Conservation (phyloP, 2,113 vertebrate genomes). For the Rhinoptilus africanus region DNA sequence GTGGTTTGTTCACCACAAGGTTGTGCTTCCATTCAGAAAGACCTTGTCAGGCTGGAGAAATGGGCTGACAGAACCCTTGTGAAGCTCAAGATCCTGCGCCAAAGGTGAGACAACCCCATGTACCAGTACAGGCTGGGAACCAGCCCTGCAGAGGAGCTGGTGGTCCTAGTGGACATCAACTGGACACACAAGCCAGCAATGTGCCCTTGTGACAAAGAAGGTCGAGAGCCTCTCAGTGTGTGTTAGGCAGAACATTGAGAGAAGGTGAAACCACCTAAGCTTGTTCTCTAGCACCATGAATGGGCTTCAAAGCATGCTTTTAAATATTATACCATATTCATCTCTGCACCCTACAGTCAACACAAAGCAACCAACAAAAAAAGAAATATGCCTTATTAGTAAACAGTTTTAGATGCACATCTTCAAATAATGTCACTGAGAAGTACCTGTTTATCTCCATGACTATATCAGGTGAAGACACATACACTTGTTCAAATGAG, state of each 20-base stretch:
- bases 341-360: neutral
- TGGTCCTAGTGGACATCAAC: neutral
- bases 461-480: neutral
- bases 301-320: neutral
- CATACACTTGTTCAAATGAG: neutral
- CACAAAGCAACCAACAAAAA: neutral
- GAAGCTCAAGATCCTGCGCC: neutral
- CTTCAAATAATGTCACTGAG: neutral
- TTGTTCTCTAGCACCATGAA: neutral
- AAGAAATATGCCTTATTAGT: neutral
- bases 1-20: neutral
- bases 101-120: neutral
- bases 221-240: accelerated
- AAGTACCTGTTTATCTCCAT: neutral
- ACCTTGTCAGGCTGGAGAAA: neutral
- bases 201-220: accelerated
- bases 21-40: neutral
- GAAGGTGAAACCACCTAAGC: neutral
- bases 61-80: neutral
- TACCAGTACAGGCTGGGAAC: no score
- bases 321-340: neutral
- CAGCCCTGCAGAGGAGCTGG: neutral
- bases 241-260: neutral
- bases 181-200: neutral
- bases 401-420: neutral